Conservation (phyloP, 2,797 vertebrate species). For the Pteropus rufus region DNA sequence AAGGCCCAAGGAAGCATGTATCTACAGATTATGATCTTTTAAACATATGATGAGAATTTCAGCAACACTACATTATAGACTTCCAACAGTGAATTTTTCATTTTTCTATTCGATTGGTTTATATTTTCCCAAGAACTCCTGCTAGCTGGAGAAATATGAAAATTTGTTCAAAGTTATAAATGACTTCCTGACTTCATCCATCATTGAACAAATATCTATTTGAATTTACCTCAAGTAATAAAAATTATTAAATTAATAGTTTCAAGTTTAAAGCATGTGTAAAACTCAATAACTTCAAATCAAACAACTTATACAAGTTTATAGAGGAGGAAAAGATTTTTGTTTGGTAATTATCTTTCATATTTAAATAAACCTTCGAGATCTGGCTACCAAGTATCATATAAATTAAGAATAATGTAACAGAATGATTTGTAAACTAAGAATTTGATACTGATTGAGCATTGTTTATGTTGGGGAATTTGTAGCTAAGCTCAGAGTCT, state of each 20-base stretch:
- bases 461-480: constrained; percentile 50
- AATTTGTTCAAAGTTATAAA: constrained; percentile 5
- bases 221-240: constrained; percentile 17
- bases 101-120: not conserved
- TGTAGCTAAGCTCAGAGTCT: not conserved
- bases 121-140: not conserved
- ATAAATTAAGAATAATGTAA: constrained; percentile 71
- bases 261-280: not conserved
- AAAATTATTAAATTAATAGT: constrained; percentile 19
- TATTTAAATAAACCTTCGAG: constrained; percentile 56
- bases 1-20: not conserved
- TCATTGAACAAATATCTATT: constrained; percentile 8
- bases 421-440: constrained; percentile 60
- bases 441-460: constrained; percentile 62
- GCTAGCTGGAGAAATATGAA: constrained; percentile 29
- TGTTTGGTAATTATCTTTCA: constrained; percentile 57
- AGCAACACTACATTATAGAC: not conserved
- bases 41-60: not conserved
- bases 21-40: not conserved
- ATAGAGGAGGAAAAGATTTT: not conserved
- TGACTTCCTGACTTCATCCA: constrained; percentile 40
- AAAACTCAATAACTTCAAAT: constrained; percentile 51
- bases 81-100: not conserved
- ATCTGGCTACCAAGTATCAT: constrained; percentile 49
- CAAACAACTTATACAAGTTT: not conserved